Conservation (phyloP, 2,797 vertebrate species). For the Urophycis tenuis region DNA sequence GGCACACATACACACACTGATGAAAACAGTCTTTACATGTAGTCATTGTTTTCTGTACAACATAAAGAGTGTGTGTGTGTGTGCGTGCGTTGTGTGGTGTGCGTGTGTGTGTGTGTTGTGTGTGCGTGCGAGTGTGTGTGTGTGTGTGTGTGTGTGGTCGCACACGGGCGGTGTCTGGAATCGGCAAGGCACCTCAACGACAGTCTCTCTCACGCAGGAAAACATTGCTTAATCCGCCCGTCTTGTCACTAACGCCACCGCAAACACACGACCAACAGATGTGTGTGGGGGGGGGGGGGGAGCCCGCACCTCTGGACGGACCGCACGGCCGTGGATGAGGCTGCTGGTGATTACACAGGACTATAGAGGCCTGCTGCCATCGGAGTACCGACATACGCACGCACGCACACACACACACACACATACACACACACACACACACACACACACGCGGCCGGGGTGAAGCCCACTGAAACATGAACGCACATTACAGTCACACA, state of each 20-base stretch:
- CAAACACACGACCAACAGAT: slow-evolving; percentile 8
- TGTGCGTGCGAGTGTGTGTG: slow-evolving; percentile 38
- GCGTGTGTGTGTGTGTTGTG: too few species aligned
- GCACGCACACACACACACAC: slow-evolving; percentile 26
- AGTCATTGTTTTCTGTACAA: too few species aligned
- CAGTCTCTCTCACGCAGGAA: slow-evolving; percentile 51
- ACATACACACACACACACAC: slow-evolving; percentile 30
- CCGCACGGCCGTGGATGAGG: too few species aligned
- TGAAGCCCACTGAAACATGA: slow-evolving; percentile 5
- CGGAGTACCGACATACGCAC: slow-evolving; percentile 20
- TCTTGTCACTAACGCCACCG: slow-evolving; percentile 48
- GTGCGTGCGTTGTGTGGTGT: too few species aligned
- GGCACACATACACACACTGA: too few species aligned
- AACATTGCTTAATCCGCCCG: slow-evolving; percentile 56
- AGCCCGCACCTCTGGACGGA: too few species aligned
- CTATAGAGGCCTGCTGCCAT: not conserved
- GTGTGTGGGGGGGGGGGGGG: too few species aligned
- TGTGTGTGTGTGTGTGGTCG: slow-evolving; percentile 21
- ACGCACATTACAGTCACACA: slow-evolving; percentile 25
- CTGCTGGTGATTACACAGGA: too few species aligned
- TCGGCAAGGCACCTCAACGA: slow-evolving; percentile 32
- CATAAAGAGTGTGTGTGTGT: slow-evolving; percentile 4
- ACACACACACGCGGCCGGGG: slow-evolving; percentile 5
- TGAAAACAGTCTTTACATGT: too few species aligned
- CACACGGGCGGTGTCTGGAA: too few species aligned